These are phyloP conservation scores for Rosalia funebris DNA, from an alignment of 2,888 invertebrate genomes.

Conservation along the genomic window DNA sequence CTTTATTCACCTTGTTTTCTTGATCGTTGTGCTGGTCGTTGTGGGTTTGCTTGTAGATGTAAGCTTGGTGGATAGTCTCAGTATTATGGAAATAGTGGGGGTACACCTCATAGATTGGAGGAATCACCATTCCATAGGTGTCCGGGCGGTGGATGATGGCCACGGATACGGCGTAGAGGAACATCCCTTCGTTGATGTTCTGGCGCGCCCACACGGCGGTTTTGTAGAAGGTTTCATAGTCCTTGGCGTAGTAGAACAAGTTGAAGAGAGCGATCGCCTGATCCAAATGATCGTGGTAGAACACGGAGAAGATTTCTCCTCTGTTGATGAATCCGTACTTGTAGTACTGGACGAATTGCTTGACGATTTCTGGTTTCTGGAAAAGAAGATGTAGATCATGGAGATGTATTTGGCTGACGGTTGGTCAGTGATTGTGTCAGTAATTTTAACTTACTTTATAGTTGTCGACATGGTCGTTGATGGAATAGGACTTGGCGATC, in stretches of 20 bases:
- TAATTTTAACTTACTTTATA: constrained; percentile 59
- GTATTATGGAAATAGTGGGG: constrained; percentile 78
- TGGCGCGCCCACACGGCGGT: constrained; percentile 76
- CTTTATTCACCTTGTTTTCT: constrained; percentile 21
- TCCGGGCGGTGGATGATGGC: constrained; percentile 74
- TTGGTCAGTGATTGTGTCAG: too few relatives aligned
- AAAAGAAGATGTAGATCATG: too few relatives aligned
- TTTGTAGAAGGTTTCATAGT: constrained; percentile 75
- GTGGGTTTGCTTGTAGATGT: constrained; percentile 70
- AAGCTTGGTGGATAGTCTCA: constrained; percentile 74
- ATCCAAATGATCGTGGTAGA: constrained; percentile 69
- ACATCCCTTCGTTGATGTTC: constrained; percentile 76
- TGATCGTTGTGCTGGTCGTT: constrained; percentile 45
- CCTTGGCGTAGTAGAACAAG: constrained; percentile 75
- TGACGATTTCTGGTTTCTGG: constrained; percentile 69
- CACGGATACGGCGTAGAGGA: constrained; percentile 71
- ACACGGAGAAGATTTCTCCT: constrained; percentile 71
- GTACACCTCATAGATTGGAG: constrained; percentile 77
- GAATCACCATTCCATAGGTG: constrained; percentile 72
- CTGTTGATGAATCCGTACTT: constrained; percentile 68
- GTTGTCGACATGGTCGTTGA: constrained; percentile 70
- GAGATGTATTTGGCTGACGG: too few relatives aligned
- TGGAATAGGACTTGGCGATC: constrained; percentile 69
- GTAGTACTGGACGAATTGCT: constrained; percentile 68
- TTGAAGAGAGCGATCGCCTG: constrained; percentile 75